Conservation (phyloP, 2,113 vertebrate species). For the Catharus fuscescens region DNA sequence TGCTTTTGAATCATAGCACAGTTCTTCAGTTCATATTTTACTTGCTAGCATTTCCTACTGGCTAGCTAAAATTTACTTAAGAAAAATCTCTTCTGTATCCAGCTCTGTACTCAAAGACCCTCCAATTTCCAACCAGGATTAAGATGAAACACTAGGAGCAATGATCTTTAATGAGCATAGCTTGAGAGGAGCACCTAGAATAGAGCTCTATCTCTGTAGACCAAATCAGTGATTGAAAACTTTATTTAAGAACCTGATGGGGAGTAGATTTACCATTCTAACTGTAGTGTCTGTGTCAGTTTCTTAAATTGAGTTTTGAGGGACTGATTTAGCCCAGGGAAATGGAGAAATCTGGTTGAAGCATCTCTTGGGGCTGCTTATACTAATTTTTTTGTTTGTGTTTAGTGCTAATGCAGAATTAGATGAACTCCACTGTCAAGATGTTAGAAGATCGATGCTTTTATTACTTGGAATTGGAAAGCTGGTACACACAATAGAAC, state of each 20-base stretch:
- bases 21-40: neutral
- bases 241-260: constrained; percentile 25
- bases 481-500: constrained; percentile 21
- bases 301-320: constrained; percentile 65
- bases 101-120: neutral
- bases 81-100: neutral
- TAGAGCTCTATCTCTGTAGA: neutral
- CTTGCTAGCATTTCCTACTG: neutral
- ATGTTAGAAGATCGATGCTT: constrained; percentile 59
- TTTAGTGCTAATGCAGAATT: constrained; percentile 62
- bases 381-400: constrained; percentile 61
- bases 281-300: constrained; percentile 8
- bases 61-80: neutral
- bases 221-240: constrained; percentile 23
- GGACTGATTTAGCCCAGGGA: constrained; percentile 52
- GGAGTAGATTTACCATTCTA: constrained; percentile 42
- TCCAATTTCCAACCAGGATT: neutral
- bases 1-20: neutral
- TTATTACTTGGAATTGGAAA: constrained; percentile 65
- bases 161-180: constrained; percentile 21
- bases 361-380: constrained; percentile 9
- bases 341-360: constrained; percentile 60
- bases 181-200: constrained; percentile 12
- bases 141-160: neutral
- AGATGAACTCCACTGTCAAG: constrained; percentile 56